phyloP scores from a whole-genome alignment of 1,140 invertebrate genomes.

The Cydia fagiglandana region DNA sequence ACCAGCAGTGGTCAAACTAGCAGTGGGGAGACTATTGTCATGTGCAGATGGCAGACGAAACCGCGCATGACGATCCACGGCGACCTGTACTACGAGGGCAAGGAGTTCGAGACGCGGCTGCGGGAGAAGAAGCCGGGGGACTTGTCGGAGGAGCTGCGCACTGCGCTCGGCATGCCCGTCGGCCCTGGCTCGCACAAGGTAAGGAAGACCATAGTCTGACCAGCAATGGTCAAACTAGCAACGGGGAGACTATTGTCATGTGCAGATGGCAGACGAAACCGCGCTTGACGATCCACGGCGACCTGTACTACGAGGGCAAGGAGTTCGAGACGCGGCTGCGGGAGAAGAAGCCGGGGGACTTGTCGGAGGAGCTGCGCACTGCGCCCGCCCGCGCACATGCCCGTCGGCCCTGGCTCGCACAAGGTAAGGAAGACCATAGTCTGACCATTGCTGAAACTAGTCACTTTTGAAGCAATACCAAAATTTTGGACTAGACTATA shows the following conservation, averaged over 20 bases:
- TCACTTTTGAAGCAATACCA: too few relatives aligned
- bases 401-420: slow-evolving; percentile 89
- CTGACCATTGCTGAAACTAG: too few relatives aligned
- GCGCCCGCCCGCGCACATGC: slow-evolving; percentile 99
- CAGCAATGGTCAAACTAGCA: too few relatives aligned
- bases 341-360: slow-evolving; percentile 99
- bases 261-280: slow-evolving; percentile 99
- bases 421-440: slow-evolving; percentile 48
- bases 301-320: slow-evolving; percentile 99
- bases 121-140: slow-evolving; percentile 99
- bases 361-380: slow-evolving; percentile 96
- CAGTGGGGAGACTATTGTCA: too few relatives aligned
- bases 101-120: slow-evolving; percentile 98
- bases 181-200: slow-evolving; percentile 85
- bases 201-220: background rate
- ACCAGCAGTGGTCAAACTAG: too few relatives aligned
- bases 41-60: slow-evolving; percentile 99
- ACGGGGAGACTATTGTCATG: too few relatives aligned
- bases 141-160: slow-evolving; percentile 96
- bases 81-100: slow-evolving; percentile 99
- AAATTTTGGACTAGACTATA: too few relatives aligned
- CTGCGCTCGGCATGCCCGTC: slow-evolving; percentile 98
- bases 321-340: slow-evolving; percentile 98
- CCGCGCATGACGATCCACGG: slow-evolving; percentile 99
- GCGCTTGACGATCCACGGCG: slow-evolving; percentile 98